These are phyloP conservation scores for Actinemys pallida DNA, from an alignment of 2,113 vertebrate species.

Conservation along the genomic window DNA sequence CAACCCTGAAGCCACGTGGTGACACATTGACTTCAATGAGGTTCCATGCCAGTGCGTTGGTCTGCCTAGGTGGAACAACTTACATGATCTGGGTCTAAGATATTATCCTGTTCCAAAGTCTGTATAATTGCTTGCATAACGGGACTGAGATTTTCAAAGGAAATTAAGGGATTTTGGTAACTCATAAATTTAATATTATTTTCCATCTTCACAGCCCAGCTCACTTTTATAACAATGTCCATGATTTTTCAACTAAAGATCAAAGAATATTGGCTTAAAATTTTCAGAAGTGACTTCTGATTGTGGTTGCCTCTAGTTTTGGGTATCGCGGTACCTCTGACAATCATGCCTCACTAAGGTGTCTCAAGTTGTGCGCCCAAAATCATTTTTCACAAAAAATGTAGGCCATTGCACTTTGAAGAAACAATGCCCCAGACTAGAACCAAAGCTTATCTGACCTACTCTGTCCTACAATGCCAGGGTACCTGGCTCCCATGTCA, in stretches of 20 bases:
- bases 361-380: not conserved
- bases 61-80: not conserved
- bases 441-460: not conserved
- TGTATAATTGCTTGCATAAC: not conserved
- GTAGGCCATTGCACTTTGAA: not conserved
- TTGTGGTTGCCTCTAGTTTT: not conserved
- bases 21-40: too few relatives aligned
- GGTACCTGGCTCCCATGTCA: rapidly evolving
- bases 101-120: not conserved
- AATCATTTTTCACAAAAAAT: slow-evolving; percentile 14
- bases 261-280: not conserved
- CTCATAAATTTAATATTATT: not conserved
- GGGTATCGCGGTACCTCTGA: not conserved
- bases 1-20: not conserved
- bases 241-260: not conserved
- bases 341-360: not conserved
- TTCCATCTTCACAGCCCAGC: not conserved
- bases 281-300: not conserved
- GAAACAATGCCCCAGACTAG: not conserved
- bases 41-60: too few relatives aligned
- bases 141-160: not conserved
- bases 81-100: not conserved
- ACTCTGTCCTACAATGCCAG: not conserved
- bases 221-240: not conserved
- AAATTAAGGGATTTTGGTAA: not conserved